Evolutionary conservation across 2,888 invertebrate species (phyloP).

Genomic region (Macropis europaea): DNA sequence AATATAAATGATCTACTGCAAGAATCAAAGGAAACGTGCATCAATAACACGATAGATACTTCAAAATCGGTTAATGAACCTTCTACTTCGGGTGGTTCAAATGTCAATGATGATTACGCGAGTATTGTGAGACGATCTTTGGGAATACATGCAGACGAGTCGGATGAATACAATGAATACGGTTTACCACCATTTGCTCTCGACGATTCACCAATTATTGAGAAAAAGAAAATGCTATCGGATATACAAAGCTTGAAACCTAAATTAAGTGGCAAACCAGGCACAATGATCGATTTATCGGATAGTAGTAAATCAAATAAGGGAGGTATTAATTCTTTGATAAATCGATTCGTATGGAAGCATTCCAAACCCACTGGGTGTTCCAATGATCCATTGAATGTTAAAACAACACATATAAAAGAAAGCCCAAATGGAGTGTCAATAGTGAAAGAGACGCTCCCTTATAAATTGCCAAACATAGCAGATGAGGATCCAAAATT

Average conservation of each 20-base stretch:
- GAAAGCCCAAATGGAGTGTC: conserved; percentile 55
- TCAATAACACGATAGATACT: neutral
- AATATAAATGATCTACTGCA: neutral
- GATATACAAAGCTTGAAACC: conserved; percentile 74
- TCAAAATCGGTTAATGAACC: neutral
- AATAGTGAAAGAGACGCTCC: conserved; percentile 28
- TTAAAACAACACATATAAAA: conserved; percentile 62
- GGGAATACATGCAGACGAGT: neutral
- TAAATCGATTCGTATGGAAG: conserved; percentile 85
- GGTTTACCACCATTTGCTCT: conserved; percentile 49
- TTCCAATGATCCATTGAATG: conserved; percentile 78
- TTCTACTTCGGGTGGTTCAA: neutral
- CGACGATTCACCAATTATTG: conserved; percentile 9
- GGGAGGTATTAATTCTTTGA: conserved; percentile 84
- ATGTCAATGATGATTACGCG: conserved; percentile 2
- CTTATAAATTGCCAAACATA: conserved; percentile 35
- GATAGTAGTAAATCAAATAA: conserved; percentile 79
- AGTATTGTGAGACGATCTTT: neutral
- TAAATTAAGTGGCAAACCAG: conserved; percentile 81
- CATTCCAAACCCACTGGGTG: conserved; percentile 83
- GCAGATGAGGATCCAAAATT: conserved; percentile 69
- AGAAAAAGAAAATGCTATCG: conserved; percentile 62
- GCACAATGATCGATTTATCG: conserved; percentile 84
- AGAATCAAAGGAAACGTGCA: neutral
- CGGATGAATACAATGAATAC: conserved; percentile 17